A percentile compares a stretch with the other conserved stretches of the same genome.
Evolutionary conservation across 2,888 invertebrate species (phyloP).

Genomic region (Eupithecia exiguata): DNA sequence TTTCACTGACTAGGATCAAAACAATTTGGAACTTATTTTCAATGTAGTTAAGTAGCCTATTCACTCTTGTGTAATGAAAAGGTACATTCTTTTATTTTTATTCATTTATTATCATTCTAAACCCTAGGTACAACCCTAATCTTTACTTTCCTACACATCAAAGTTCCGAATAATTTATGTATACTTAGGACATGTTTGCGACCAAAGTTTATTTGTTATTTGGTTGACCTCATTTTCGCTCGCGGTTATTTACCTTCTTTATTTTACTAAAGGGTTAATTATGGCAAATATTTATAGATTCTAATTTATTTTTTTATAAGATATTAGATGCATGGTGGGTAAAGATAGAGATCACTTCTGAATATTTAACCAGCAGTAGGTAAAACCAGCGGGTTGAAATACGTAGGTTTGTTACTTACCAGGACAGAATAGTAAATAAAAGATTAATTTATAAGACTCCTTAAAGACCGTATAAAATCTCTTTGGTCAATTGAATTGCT

Average conservation of each 20-base stretch:
- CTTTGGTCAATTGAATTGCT: slow-evolving; percentile 5
- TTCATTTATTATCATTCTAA: not conserved
- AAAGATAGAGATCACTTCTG: not conserved
- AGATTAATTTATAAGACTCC: not conserved
- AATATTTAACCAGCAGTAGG: not conserved
- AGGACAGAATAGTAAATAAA: not conserved
- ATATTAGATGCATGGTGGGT: not conserved
- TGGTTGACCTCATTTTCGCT: slow-evolving; percentile 2
- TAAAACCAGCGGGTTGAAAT: not conserved
- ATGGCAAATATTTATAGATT: not conserved
- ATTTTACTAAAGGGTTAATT: not conserved
- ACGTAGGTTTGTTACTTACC: not conserved
- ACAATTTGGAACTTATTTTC: too few relatives aligned
- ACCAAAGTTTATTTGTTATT: slow-evolving; percentile 3
- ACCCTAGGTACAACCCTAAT: not conserved
- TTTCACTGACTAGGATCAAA: too few relatives aligned
- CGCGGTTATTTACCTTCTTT: not conserved
- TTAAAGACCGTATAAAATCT: slow-evolving; percentile 2
- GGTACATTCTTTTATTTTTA: not conserved
- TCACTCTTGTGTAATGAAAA: too few relatives aligned
- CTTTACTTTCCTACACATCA: too few relatives aligned
- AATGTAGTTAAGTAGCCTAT: too few relatives aligned
- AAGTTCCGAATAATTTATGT: not conserved
- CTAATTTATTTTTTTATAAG: not conserved
- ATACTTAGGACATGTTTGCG: slow-evolving; percentile 7